Evolutionary conservation across 1,140 invertebrate genomes (phyloP).

Genomic region (Pristionchus pacificus): DNA sequence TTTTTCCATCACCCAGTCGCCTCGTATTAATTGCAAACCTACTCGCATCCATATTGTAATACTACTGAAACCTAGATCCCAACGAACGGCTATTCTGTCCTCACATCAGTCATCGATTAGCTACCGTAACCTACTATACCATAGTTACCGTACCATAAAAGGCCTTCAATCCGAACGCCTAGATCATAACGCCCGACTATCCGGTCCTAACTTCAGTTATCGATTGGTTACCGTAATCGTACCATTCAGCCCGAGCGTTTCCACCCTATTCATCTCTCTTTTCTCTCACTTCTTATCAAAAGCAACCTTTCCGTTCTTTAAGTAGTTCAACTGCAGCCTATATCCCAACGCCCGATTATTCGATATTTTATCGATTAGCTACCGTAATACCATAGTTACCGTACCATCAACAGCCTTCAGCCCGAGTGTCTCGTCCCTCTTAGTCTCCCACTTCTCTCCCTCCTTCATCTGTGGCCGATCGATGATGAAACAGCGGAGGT

Average conservation of each 20-base stretch:
- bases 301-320: too few relatives aligned
- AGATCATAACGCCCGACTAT: too few relatives aligned
- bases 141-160: slow-evolving; percentile 2
- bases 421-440: slow-evolving; percentile 19
- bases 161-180: slow-evolving; percentile 23
- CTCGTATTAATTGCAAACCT: too few relatives aligned
- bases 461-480: slow-evolving; percentile 10
- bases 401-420: slow-evolving; percentile 17
- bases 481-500: slow-evolving; percentile 13
- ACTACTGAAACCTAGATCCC: neutral
- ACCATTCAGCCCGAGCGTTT: too few relatives aligned
- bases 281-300: slow-evolving; percentile 8
- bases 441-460: slow-evolving; percentile 16
- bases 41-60: too few relatives aligned
- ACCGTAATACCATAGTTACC: neutral
- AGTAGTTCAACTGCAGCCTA: too few relatives aligned
- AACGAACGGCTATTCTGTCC: too few relatives aligned
- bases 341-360: too few relatives aligned
- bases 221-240: neutral
- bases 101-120: too few relatives aligned
- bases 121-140: neutral
- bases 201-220: too few relatives aligned
- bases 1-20: neutral
- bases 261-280: slow-evolving; percentile 3
- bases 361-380: too few relatives aligned